Evolutionary conservation across 2,797 vertebrate species (phyloP).

Genomic region (Pseudotriccus pelzelni): DNA sequence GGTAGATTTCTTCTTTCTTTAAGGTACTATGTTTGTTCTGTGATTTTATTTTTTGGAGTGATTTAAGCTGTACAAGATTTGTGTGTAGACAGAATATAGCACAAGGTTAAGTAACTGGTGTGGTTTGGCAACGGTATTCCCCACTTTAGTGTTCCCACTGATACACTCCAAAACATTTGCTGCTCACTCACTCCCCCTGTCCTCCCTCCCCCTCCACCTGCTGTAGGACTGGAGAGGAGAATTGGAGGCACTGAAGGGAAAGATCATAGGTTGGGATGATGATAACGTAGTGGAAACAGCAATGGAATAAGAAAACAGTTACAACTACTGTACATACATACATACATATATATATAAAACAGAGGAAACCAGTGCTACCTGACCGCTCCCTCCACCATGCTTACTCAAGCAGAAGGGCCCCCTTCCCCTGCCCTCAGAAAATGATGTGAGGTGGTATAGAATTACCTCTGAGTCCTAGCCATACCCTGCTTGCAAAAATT

Average conservation of each 20-base stretch:
- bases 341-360: fast-evolving
- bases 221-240: background rate
- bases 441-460: background rate
- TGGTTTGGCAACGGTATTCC: background rate
- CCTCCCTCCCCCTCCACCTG: background rate
- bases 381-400: background rate
- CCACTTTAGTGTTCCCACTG: too few relatives aligned
- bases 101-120: background rate
- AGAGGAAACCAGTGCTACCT: background rate
- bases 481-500: background rate
- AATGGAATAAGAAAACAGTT: background rate
- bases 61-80: background rate
- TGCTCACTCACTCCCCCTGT: fast-evolving
- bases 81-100: background rate
- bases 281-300: background rate
- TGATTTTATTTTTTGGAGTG: background rate
- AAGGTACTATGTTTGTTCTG: background rate
- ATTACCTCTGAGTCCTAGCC: background rate
- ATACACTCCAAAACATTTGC: background rate
- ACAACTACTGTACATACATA: fast-evolving
- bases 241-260: background rate
- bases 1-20: background rate
- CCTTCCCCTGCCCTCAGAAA: background rate
- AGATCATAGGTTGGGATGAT: background rate
- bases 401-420: background rate